Base-by-base conservation (phyloP, 2,888 invertebrate species). In the Nomada hirtipes region DNA sequence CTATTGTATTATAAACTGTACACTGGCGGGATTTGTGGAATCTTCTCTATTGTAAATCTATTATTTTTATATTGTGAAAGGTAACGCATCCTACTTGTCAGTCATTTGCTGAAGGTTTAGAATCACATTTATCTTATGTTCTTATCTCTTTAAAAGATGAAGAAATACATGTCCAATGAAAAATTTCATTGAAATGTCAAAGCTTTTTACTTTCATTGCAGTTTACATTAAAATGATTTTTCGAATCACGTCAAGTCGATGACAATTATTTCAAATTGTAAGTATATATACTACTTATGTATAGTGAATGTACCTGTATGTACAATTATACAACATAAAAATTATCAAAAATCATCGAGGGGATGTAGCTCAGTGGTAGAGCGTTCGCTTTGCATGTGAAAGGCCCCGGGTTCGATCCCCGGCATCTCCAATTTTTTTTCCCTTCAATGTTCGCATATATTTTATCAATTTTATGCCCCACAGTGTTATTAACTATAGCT, bases 301-400 rank as follows among this genome's bases (percentile, higher is more conserved):
- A 61, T 15, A 20, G 4, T 29, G n/a, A 9, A 2, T 13, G 20
- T 20, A 9, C 7, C 3, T 11, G 9, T 0, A 7, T 4, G 2
- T 1, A 0, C 0, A 10, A 11, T 23, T 61, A 1, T 0, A 2
- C 0, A 0, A 0, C 2, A 23, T 20, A 29, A 57, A 72, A 42
- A 50, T 4, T 0, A 0, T 0, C 0, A 10, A 0, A 42, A 26
- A 0, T 0, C 67, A 44, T 36, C 18, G 2, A 0, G 96, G 96
- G 96, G 98, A 97, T 98, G 97, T 98, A 98, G 98, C 98, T 98
- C 98, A 98, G 97, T 98, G 98, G 98, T 98, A 98, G 98, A 98
- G 98, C 98, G 98, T 98, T 98, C 98, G 98, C 98, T 98, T 98
- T 98, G 98, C 98, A 98, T 98, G 98, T 97, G 98, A 98, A 98